These are phyloP conservation scores for Orchestia grillus DNA, from an alignment of 1,140 invertebrate genomes.

Conservation along the genomic window DNA sequence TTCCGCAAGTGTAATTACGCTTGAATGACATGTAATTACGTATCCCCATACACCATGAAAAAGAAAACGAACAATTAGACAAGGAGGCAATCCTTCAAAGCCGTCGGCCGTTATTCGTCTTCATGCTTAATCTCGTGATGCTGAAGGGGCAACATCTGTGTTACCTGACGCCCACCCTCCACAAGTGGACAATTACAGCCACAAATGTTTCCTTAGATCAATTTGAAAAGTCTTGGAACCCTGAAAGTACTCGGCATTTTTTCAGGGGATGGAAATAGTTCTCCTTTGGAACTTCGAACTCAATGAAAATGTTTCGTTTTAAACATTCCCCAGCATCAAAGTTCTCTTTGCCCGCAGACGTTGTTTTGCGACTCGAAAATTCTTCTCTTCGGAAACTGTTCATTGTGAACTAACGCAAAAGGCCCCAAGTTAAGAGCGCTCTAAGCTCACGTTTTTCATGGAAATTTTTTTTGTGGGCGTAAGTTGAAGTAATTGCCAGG, in stretches of 20 bases:
- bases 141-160: background rate
- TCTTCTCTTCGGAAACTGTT: background rate
- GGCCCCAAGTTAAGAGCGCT: background rate
- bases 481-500: background rate
- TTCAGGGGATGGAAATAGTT: background rate
- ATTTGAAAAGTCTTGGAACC: background rate
- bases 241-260: background rate
- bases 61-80: background rate
- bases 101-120: background rate
- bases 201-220: background rate
- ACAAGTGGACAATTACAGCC: background rate
- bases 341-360: background rate
- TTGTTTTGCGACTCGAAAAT: background rate
- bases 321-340: background rate
- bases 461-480: background rate
- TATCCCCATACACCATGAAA: no score
- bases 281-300: background rate
- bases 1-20: background rate
- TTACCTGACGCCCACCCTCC: background rate
- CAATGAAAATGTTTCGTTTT: background rate
- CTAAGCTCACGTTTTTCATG: background rate
- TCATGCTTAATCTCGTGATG: background rate
- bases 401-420: background rate
- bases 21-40: background rate
- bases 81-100: background rate